phyloP scores from a whole-genome alignment of 1,140 invertebrate genomes.

The Dolichoris vasculosae region DNA sequence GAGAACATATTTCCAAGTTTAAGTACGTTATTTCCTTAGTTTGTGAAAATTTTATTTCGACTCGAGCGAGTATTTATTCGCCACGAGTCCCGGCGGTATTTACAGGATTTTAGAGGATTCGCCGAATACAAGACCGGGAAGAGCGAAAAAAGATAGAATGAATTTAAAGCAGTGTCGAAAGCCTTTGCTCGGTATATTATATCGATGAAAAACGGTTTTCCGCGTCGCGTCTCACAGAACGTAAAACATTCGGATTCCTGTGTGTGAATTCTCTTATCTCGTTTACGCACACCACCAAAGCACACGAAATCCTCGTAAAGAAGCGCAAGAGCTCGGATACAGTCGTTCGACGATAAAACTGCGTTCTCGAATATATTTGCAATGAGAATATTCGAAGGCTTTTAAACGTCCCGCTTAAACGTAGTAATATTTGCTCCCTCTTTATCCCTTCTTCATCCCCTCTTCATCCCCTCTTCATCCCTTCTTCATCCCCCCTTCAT shows the following conservation, averaged over 20 bases:
- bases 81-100: too few species aligned
- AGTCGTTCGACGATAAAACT: background rate
- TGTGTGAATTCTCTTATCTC: background rate
- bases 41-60: background rate
- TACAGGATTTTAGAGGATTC: too few species aligned
- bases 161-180: too few species aligned
- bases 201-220: too few species aligned
- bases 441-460: background rate
- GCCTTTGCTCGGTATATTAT: too few species aligned
- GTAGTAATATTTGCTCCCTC: background rate
- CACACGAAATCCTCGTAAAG: background rate
- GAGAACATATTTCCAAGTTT: background rate
- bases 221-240: background rate
- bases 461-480: background rate
- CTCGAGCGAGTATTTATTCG: background rate
- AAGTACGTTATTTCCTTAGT: background rate
- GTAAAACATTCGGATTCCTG: background rate
- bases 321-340: background rate
- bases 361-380: background rate
- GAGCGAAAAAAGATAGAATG: too few species aligned
- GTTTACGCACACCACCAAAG: background rate
- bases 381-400: conserved; percentile 15
- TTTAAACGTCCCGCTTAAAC: background rate
- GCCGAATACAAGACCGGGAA: too few species aligned
- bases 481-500: background rate